Conservation (phyloP, 2,113 vertebrate genomes). For the Microtus oregoni region DNA sequence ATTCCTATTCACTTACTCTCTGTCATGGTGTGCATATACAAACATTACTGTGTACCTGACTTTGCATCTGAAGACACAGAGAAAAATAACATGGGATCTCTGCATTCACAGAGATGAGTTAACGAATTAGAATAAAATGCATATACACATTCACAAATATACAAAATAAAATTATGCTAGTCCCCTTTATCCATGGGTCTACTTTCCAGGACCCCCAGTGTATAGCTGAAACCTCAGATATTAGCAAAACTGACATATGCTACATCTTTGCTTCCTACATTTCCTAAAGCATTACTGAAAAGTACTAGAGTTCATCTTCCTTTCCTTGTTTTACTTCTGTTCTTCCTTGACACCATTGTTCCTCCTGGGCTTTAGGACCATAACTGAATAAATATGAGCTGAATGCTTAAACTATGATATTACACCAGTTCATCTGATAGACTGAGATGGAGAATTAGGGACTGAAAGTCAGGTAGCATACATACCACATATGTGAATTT, state of each 20-base stretch:
- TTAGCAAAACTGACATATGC: not conserved
- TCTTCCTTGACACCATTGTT: not conserved
- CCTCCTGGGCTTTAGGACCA: not conserved
- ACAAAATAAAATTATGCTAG: not conserved
- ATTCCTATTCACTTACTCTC: not conserved
- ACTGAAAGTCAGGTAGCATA: not conserved
- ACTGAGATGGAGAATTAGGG: not conserved
- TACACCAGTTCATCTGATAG: not conserved
- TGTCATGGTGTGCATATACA: accelerated
- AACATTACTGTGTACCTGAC: not conserved
- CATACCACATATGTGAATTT: not conserved
- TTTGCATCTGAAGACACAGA: not conserved
- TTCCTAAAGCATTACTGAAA: not conserved
- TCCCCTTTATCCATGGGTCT: not conserved
- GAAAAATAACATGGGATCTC: not conserved
- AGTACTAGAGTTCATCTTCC: not conserved
- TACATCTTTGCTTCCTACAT: no score
- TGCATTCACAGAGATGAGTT: not conserved
- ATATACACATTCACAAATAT: not conserved
- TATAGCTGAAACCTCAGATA: not conserved
- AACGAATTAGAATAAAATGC: not conserved
- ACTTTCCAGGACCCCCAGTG: not conserved
- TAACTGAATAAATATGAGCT: not conserved
- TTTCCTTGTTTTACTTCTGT: not conserved
- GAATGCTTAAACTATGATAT: not conserved